Evolutionary conservation across 2,113 vertebrate genomes (phyloP).

Genomic region (Camelus bactrianus): DNA sequence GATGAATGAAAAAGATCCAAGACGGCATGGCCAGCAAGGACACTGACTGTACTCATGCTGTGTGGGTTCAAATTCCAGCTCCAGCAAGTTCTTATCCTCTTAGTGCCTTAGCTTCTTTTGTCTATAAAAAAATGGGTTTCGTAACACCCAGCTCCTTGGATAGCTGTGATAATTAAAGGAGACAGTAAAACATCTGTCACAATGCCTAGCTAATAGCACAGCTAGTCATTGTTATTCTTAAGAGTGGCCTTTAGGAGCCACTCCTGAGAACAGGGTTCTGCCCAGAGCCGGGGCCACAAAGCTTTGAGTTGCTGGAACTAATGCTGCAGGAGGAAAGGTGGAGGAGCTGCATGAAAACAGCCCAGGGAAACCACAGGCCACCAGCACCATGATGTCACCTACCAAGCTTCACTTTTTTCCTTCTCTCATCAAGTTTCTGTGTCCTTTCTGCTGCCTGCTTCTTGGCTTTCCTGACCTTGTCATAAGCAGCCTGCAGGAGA

Average conservation of each 20-base stretch:
- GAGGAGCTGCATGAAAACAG: background rate
- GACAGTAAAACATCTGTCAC: background rate
- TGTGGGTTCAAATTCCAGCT: background rate
- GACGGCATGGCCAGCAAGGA: background rate
- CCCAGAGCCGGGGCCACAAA: background rate
- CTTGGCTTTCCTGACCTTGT: conserved; percentile 94
- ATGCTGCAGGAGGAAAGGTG: background rate
- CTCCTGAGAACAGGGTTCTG: background rate
- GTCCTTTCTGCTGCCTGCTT: conserved; percentile 95
- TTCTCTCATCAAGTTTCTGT: conserved; percentile 93
- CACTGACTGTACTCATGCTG: background rate
- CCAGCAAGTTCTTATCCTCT: background rate
- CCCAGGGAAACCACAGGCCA: background rate
- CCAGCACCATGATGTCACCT: conserved; percentile 32
- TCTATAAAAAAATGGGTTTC: conserved; percentile 18
- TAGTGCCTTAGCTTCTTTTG: background rate
- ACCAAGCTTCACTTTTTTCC: conserved; percentile 99
- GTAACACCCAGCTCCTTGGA: background rate
- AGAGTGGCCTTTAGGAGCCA: background rate
- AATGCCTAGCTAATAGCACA: background rate
- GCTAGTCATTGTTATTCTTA: background rate
- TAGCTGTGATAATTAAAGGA: background rate
- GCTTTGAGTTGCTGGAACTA: background rate
- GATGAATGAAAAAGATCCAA: background rate
- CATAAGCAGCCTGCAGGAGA: conserved; percentile 93